Percentiles rank a stretch among this genome's conserved stretches.
Conservation (phyloP, 2,888 invertebrate genomes). For the Meloe dianella region DNA sequence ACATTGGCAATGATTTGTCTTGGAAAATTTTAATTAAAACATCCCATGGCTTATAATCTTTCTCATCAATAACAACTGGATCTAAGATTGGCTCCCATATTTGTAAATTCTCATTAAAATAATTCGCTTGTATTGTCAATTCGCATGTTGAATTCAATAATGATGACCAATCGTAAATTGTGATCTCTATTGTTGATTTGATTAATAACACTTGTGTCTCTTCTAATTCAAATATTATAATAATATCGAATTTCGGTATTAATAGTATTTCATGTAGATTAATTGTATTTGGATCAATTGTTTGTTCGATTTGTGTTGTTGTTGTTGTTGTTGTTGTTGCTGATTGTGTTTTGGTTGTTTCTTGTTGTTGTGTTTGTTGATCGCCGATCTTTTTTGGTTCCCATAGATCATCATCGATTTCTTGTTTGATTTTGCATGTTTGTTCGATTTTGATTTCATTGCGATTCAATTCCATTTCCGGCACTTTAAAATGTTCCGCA, state of each 20-base stretch:
- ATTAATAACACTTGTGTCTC: constrained; percentile 64
- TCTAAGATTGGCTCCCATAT: constrained; percentile 87
- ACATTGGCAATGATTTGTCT: constrained; percentile 57
- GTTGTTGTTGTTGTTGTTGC: not conserved
- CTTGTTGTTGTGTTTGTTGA: constrained; percentile 31
- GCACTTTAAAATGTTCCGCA: constrained; percentile 57
- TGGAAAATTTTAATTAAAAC: constrained; percentile 69
- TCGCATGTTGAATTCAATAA: constrained; percentile 56
- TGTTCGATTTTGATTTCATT: constrained; percentile 27
- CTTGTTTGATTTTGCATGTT: constrained; percentile 52
- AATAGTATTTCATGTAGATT: constrained; percentile 48
- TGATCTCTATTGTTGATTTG: constrained; percentile 65
- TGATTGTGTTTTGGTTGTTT: no score
- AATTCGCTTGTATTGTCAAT: constrained; percentile 60
- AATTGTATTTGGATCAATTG: not conserved
- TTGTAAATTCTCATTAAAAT: constrained; percentile 56
- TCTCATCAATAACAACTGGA: constrained; percentile 71
- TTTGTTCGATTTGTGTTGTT: constrained; percentile 20
- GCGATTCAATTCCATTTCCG: constrained; percentile 41
- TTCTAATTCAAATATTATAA: constrained; percentile 71
- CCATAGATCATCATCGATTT: constrained; percentile 73
- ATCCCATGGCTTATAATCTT: constrained; percentile 75
- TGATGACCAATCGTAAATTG: constrained; percentile 72
- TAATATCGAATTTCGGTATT: constrained; percentile 63
- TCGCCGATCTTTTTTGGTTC: constrained; percentile 69